These are phyloP conservation scores for Ophion ellenae DNA, from an alignment of 2,888 invertebrate genomes.

Conservation along the genomic window DNA sequence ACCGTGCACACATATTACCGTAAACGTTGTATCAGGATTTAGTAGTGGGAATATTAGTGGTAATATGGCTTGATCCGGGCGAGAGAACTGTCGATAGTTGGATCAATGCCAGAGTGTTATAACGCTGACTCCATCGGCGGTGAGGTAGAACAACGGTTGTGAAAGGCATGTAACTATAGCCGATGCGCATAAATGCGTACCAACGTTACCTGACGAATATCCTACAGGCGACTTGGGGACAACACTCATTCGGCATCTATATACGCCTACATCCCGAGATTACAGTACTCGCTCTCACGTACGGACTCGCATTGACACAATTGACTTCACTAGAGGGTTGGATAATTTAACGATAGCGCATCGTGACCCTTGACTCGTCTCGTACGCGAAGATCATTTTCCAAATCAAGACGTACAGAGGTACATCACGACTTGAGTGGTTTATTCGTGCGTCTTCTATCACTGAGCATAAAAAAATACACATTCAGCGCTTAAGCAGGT, in stretches of 20 bases:
- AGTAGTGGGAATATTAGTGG: constrained; percentile 44
- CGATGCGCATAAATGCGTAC: background rate
- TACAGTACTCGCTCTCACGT: background rate
- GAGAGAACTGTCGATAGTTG: constrained; percentile 54
- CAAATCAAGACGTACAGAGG: background rate
- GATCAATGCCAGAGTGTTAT: constrained; percentile 54
- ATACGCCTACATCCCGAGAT: background rate
- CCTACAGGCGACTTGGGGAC: constrained; percentile 32
- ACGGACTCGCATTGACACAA: background rate
- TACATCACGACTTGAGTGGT: background rate
- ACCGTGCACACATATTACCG: constrained; percentile 47
- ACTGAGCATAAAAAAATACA: background rate
- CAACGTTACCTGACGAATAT: constrained; percentile 49
- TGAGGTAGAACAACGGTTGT: constrained; percentile 25
- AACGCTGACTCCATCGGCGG: constrained; percentile 14
- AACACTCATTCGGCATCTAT: constrained; percentile 11
- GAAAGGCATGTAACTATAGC: constrained; percentile 17
- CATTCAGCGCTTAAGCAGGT: too few relatives aligned
- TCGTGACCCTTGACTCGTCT: background rate
- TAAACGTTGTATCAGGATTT: constrained; percentile 46
- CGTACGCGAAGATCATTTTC: background rate
- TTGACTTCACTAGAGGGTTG: background rate
- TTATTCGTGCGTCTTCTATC: background rate
- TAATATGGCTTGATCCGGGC: constrained; percentile 46
- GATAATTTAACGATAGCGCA: background rate